These are phyloP conservation scores for Coracias cyanogaster DNA, from an alignment of 2,797 vertebrate species.

Conservation along the genomic window DNA sequence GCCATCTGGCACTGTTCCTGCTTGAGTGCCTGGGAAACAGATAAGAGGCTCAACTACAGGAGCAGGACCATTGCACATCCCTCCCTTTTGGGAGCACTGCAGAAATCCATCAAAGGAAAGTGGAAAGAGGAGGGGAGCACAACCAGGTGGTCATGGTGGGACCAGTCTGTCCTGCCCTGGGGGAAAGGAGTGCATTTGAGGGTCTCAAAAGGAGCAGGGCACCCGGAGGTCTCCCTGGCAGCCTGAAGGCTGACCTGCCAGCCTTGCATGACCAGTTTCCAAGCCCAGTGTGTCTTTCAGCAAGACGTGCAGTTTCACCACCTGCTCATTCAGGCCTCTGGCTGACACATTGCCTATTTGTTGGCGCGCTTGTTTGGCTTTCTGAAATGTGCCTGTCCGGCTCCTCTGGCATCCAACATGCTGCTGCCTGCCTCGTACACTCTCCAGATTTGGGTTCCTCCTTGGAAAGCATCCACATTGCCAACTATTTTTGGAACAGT, in stretches of 20 bases:
- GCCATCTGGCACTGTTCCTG: neutral
- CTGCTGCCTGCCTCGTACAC: neutral
- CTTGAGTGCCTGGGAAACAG: neutral
- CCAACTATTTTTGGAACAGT: conserved; percentile 44
- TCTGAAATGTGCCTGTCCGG: neutral
- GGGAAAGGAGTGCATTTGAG: fast-evolving
- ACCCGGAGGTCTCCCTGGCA: neutral
- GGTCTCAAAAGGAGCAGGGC: neutral
- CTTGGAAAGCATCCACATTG: neutral
- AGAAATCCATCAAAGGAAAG: neutral
- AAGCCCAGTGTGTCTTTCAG: neutral
- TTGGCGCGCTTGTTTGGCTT: neutral
- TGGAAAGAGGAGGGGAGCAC: neutral
- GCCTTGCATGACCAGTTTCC: neutral
- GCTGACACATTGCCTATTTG: neutral
- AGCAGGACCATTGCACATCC: neutral
- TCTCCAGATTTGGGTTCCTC: neutral
- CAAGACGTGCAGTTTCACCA: neutral
- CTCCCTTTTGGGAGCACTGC: neutral
- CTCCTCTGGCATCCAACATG: conserved; percentile 11
- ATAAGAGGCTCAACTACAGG: neutral
- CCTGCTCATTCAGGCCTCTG: neutral
- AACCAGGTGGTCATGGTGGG: fast-evolving
- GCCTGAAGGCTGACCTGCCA: neutral
- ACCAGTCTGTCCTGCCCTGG: neutral